Percentiles rank a stretch among this genome's conserved stretches.
These are phyloP conservation scores for Melanerpes aurifrons DNA, from an alignment of 2,113 vertebrate genomes.

Conservation along the genomic window DNA sequence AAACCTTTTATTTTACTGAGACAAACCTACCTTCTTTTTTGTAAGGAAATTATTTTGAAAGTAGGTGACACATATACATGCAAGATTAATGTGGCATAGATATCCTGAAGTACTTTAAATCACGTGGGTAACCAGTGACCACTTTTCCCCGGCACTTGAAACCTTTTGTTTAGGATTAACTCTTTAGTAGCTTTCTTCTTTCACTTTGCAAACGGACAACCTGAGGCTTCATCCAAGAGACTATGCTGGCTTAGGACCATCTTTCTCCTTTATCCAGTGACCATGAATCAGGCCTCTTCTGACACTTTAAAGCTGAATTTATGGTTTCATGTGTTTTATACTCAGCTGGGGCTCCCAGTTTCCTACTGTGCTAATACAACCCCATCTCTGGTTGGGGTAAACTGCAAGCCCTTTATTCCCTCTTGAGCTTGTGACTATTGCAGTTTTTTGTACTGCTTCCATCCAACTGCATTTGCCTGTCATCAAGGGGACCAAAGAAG, in stretches of 20 bases:
- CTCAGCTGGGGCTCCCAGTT: background rate
- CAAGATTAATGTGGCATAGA: background rate
- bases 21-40: slow-evolving; percentile 5
- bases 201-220: background rate
- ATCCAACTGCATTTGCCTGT: background rate
- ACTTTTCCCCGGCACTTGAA: slow-evolving; percentile 2
- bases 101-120: slow-evolving; percentile 23
- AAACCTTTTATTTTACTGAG: slow-evolving; percentile 20
- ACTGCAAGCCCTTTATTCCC: background rate
- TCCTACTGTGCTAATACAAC: background rate
- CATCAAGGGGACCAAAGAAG: background rate
- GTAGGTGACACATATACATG: background rate
- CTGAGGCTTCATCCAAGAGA: background rate
- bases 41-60: slow-evolving; percentile 13
- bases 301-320: background rate
- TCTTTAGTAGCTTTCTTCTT: background rate
- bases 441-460: background rate
- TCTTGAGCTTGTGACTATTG: background rate
- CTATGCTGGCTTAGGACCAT: background rate
- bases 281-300: background rate
- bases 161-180: slow-evolving; percentile 49
- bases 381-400: background rate
- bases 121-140: background rate
- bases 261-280: background rate
- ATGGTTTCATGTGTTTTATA: background rate